Evolutionary conservation across 2,888 invertebrate species (phyloP), one percentile per base, ranked within the genome.

Genomic region (Lysandra coridon): DNA sequence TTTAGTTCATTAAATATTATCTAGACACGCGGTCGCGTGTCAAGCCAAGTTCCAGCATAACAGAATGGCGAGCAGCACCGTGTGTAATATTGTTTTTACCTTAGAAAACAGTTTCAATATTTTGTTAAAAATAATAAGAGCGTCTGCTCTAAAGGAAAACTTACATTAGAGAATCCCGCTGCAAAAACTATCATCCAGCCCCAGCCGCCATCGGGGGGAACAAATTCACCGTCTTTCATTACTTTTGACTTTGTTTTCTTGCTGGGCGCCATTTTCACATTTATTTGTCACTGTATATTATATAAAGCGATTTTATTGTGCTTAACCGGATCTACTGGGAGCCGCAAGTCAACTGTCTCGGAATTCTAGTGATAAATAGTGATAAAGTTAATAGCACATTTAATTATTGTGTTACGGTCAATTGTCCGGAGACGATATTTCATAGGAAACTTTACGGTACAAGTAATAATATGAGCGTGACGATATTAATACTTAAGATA

Each of bases 201-300:
- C 97, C 97, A 97, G 0, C 97, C 97, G 4, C 97, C 97, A 87
- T 97, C 97, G 0, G 97, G 97, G 0, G 97, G 96, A 75, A 95
- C 89, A 84, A 96, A 97, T 79, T 96, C 95, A 7, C 93, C 94
- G 86, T 90, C 91, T 87, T 89, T 93, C 81, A 89, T 95, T 87
- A 90, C 86, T 82, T 89, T 92, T 0, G 88, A 83, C 64, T 89
- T 88, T 4, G 87, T 83, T 81, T 87, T 81, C 81, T 90, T 89
- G 57, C 84, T 76, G 81, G 89, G 90, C 33, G 82, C 85, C 92
- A 93, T 93, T 78, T 81, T 82, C 82, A 73, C 57, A 69, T 17
- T 40, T 62, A 62, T 33, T 64, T 75, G 17, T 23, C 37, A 76
- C 49, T 49, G 30, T 74, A 75, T 60, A n/a, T 40, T 74, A 79